A percentile compares a stretch with the other conserved stretches of the same genome.
Conservation (phyloP, 2,888 invertebrate species). For the Tenthredo notha region DNA sequence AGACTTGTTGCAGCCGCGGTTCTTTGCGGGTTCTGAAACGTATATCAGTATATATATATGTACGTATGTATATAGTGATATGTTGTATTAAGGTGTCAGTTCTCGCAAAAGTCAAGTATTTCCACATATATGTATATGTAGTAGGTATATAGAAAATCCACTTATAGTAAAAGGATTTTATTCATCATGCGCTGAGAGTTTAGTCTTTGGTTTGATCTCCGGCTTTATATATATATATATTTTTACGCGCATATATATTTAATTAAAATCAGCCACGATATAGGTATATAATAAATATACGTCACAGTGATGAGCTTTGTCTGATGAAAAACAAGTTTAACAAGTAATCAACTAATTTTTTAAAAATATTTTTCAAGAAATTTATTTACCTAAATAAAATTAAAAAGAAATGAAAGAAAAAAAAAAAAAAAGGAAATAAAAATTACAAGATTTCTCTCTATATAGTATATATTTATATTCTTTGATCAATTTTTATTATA, state of each 20-base stretch:
- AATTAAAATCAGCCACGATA: conserved; percentile 32
- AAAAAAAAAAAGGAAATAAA: neutral
- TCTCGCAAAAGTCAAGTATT: conserved; percentile 6
- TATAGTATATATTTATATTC: neutral
- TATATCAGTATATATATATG: neutral
- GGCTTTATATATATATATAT: neutral
- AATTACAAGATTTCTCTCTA: neutral
- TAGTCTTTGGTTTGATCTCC: conserved; percentile 24
- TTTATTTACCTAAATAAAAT: neutral
- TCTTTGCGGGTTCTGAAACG: neutral
- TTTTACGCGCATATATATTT: neutral
- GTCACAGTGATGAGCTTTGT: conserved; percentile 44
- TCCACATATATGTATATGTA: neutral
- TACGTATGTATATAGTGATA: neutral
- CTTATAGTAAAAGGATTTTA: conserved; percentile 36
- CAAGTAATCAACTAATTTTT: neutral
- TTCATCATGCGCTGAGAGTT: conserved; percentile 12
- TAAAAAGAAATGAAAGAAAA: neutral
- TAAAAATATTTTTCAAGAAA: neutral
- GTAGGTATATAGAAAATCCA: neutral
- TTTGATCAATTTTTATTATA: too few relatives aligned
- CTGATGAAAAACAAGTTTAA: neutral
- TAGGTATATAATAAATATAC: neutral
- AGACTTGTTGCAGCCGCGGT: neutral
- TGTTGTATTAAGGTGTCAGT: neutral